A percentile compares a stretch with the other conserved stretches of the same genome.
Conservation (phyloP, 2,797 vertebrate species). For the Fratercula arctica region DNA sequence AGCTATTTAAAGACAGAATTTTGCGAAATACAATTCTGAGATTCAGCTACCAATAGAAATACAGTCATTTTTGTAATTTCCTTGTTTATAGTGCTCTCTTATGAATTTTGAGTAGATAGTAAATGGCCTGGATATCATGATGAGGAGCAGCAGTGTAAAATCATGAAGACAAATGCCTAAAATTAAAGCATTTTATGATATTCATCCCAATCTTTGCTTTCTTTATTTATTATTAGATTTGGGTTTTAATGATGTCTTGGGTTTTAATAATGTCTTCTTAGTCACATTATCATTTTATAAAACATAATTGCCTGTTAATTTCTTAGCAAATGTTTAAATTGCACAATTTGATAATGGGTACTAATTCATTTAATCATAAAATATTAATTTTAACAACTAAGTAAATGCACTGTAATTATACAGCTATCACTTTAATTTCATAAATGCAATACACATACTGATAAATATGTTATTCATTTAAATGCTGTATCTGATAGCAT, state of each 20-base stretch:
- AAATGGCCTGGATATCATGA: background rate
- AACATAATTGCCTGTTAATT: slow-evolving; percentile 32
- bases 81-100: background rate
- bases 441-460: background rate
- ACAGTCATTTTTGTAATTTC: background rate
- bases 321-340: slow-evolving; percentile 52
- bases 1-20: background rate
- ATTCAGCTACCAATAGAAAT: background rate
- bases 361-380: slow-evolving; percentile 56
- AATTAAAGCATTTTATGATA: background rate
- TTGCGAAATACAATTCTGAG: background rate
- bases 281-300: background rate
- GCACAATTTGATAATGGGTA: slow-evolving; percentile 30
- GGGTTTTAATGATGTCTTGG: background rate
- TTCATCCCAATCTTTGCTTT: background rate
- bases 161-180: background rate
- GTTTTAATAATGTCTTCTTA: background rate
- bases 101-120: background rate
- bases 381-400: slow-evolving; percentile 46
- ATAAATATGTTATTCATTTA: background rate
- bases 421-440: slow-evolving; percentile 17
- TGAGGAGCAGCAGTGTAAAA: background rate
- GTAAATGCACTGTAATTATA: slow-evolving; percentile 42
- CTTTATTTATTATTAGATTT: background rate
- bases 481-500: background rate